These are phyloP conservation scores for Desmophyllum pertusum DNA, from an alignment of 92 coral and sea anemone genomes.

Conservation along the genomic window DNA sequence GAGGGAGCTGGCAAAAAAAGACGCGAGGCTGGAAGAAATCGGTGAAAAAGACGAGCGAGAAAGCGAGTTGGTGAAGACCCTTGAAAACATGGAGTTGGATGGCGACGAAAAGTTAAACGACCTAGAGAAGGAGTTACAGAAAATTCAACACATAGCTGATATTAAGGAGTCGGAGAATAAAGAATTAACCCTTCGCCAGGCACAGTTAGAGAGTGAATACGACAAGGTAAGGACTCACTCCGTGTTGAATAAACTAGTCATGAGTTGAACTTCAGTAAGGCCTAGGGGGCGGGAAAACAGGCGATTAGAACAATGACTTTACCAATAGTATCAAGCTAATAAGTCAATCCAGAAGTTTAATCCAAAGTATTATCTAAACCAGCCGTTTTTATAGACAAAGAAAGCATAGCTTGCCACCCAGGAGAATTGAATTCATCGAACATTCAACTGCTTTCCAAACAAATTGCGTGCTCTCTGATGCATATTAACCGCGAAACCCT, in stretches of 20 bases:
- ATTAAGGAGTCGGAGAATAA: slow-evolving; percentile 58
- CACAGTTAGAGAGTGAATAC: slow-evolving; percentile 71
- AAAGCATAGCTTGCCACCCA: not conserved
- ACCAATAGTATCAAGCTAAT: not conserved
- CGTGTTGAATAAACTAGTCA: not conserved
- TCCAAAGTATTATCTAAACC: not conserved
- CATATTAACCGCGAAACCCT: not conserved
- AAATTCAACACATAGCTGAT: slow-evolving; percentile 50
- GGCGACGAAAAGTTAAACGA: slow-evolving; percentile 76
- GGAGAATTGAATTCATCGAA: not conserved
- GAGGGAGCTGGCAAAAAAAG: slow-evolving; percentile 39
- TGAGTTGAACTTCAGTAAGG: not conserved
- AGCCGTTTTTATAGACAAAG: slow-evolving; percentile 16
- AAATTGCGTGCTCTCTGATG: slow-evolving; percentile 20
- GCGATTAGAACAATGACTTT: not conserved
- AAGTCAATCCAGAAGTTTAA: not conserved
- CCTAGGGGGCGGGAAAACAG: not conserved
- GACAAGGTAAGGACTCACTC: slow-evolving; percentile 42
- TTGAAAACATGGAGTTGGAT: slow-evolving; percentile 71
- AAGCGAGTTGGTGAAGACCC: slow-evolving; percentile 66
- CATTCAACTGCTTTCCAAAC: not conserved
- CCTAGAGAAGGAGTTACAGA: slow-evolving; percentile 63
- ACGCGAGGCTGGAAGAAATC: slow-evolving; percentile 30
- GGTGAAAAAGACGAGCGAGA: slow-evolving; percentile 37
- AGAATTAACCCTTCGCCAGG: slow-evolving; percentile 57